Conservation (phyloP, 2,888 invertebrate species). For the Miltochrista miniata region DNA sequence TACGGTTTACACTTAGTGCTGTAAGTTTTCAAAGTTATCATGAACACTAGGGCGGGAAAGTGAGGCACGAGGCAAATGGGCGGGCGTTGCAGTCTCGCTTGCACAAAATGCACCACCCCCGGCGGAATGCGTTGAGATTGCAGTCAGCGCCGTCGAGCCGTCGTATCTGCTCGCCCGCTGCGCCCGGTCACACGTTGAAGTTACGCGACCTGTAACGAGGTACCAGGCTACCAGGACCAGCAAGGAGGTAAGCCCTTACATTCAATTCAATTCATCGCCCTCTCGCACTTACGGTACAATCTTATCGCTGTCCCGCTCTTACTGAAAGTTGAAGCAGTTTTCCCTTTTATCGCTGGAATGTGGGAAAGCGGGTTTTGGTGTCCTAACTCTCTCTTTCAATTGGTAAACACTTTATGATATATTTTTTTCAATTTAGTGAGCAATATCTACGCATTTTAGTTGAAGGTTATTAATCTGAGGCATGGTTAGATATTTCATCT, state of each 20-base stretch:
- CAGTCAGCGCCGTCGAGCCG: conserved; percentile 73
- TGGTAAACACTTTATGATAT: conserved; percentile 67
- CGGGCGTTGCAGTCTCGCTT: conserved; percentile 80
- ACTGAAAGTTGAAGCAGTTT: conserved; percentile 63
- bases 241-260: conserved; percentile 77
- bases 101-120: conserved; percentile 80
- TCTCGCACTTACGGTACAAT: conserved; percentile 50
- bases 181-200: conserved; percentile 54
- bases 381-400: conserved; percentile 80
- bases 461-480: too few species aligned
- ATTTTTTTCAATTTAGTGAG: conserved; percentile 42
- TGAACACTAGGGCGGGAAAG: conserved; percentile 79
- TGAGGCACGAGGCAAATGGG: conserved; percentile 80
- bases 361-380: conserved; percentile 78
- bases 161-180: conserved; percentile 66
- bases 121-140: conserved; percentile 62
- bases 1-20: conserved; percentile 32
- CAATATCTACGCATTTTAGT: conserved; percentile 8
- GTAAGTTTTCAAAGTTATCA: conserved; percentile 61
- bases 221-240: conserved; percentile 73
- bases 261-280: conserved; percentile 55
- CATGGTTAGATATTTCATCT: too few species aligned
- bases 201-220: conserved; percentile 79
- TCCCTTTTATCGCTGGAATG: conserved; percentile 81
- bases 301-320: conserved; percentile 55